Base-by-base conservation (phyloP, 1,140 invertebrate species). In the Araneus ventricosus region DNA sequence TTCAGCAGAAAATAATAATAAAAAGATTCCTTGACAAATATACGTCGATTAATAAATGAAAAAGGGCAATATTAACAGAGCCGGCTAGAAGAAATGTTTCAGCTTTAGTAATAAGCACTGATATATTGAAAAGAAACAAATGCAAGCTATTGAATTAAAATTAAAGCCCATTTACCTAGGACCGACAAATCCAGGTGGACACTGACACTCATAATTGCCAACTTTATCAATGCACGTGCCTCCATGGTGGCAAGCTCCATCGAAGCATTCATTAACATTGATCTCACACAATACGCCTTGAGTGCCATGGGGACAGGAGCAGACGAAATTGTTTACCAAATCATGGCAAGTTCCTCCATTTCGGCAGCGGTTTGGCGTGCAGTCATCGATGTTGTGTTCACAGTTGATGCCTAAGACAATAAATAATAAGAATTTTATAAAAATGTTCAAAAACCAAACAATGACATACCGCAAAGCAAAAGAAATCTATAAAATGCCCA, bases 221-320 rank as follows among this genome's bases (percentile, higher is more conserved):
- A 90, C 94, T 94, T 70, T 95, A 95, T 98, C 98, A 67, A 96
- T 96, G 95, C 99, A 99, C 0, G 97, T 98, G 2, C 99, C 99
- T 88, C 99, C 99, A 95, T 99, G 99, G 94, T 99, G 98, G 95
- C 99, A 99, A 0, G 99, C 97, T 61, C 97, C 97, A 14, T 97
- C 96, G 20, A 97, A 96, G 95, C 99, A 99, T 94, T 99, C 98
- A 93, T 99, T 97, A 0, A 97, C 97, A 95, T 99, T 99, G 63
- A 98, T 97, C 94, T 99, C 98, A 95, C 98, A 99, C 20, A 99
- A 97, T 80, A 97, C 97, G 14, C 99, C 99, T 5, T 98, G 95
- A 10, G 98, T 99, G 82, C 97, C 99, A 20, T 98, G 97, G 0
- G 98, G 98, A 95, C 99, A 99, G 0, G 98, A 98, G 95, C 99